phyloP scores from a whole-genome alignment of 2,113 vertebrate species.

The Melospiza georgiana region DNA sequence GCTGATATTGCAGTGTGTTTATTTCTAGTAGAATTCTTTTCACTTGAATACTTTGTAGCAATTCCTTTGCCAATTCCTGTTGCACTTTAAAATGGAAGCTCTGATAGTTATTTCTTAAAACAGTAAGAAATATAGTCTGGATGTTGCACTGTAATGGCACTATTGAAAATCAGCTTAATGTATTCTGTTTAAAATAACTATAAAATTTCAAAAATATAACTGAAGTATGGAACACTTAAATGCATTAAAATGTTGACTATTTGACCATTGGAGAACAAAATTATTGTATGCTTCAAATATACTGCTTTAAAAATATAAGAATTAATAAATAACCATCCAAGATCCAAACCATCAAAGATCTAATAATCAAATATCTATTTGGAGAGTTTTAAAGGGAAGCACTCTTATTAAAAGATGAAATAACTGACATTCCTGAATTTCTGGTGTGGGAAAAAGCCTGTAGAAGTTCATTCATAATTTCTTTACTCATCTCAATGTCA shows the following conservation, averaged over 20 bases:
- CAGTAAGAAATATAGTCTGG: not conserved
- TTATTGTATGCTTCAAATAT: not conserved
- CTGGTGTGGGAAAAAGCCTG: not conserved
- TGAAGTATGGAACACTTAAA: not conserved
- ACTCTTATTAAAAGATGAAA: not conserved
- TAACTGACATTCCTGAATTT: not conserved
- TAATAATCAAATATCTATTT: not conserved
- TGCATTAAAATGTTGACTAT: not conserved
- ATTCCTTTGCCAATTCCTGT: not conserved
- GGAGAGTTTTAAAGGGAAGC: not conserved
- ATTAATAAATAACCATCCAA: not conserved
- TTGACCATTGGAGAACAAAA: not conserved
- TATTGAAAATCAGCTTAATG: not conserved
- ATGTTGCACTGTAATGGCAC: not conserved
- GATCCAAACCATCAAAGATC: not conserved
- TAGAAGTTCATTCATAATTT: not conserved
- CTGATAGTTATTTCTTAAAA: not conserved
- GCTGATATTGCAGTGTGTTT: not conserved
- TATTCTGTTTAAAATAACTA: not conserved
- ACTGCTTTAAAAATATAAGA: not conserved
- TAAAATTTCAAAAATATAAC: not conserved
- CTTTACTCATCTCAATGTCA: not conserved
- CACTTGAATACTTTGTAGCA: not conserved
- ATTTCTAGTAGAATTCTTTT: not conserved
- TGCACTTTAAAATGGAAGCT: constrained; percentile 31